phyloP scores from a whole-genome alignment of 92 coral and sea anemone species.

The Meandrina meandrites region DNA sequence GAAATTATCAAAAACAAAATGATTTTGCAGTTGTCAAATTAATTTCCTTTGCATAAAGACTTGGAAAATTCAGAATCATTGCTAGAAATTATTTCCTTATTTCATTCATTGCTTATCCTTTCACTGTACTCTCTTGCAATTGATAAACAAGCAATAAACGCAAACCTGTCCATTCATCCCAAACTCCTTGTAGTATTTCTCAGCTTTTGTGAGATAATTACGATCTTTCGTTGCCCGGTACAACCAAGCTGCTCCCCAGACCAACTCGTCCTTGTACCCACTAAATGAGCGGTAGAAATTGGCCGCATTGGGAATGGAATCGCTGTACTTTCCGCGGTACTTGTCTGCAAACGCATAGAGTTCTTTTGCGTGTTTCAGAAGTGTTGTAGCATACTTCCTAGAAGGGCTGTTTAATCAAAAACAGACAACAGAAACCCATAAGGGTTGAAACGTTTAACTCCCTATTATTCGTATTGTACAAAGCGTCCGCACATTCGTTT shows the following conservation, averaged over 20 bases:
- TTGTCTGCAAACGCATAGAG: constrained; percentile 63
- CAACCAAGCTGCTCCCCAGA: constrained; percentile 81
- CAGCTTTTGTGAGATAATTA: constrained; percentile 59
- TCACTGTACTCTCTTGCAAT: too few species aligned
- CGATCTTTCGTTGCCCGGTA: constrained; percentile 60
- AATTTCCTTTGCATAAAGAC: too few species aligned
- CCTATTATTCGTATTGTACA: too few species aligned
- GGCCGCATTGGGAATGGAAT: constrained; percentile 60
- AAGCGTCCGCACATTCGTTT: too few species aligned
- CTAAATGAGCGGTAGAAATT: constrained; percentile 45
- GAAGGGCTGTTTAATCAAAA: not conserved
- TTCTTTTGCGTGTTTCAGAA: constrained; percentile 70
- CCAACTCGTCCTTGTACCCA: constrained; percentile 69
- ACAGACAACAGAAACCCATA: too few species aligned
- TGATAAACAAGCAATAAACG: too few species aligned
- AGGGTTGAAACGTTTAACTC: too few species aligned
- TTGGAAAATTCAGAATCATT: too few species aligned
- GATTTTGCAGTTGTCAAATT: too few species aligned
- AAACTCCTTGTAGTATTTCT: constrained; percentile 50
- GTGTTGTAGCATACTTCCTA: constrained; percentile 46
- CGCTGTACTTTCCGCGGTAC: constrained; percentile 57
- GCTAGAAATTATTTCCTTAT: too few species aligned
- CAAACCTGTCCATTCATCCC: constrained; percentile 32
- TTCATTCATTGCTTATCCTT: too few species aligned
- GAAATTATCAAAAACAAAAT: too few species aligned